Evolutionary conservation across 2,888 invertebrate genomes (phyloP), one percentile per base, ranked within the genome.

Genomic region (Ophioninae sp.): DNA sequence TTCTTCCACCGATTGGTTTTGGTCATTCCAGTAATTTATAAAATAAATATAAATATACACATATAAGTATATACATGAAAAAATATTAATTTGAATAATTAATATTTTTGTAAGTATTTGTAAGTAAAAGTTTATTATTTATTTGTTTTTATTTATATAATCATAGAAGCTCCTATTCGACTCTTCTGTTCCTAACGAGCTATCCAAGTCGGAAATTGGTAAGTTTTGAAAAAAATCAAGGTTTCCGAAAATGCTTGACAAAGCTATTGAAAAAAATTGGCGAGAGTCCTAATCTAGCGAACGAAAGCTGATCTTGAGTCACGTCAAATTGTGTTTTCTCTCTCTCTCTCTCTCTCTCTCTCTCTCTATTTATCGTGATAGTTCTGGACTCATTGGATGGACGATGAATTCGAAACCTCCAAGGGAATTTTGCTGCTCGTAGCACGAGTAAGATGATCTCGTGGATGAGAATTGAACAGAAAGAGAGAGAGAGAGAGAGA

Each of bases 401-500:
- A 73, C 77, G 77, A 81, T 73, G 77, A 81, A 79, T 75, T 82
- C 59, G 70, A 78, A 70, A 69, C 75, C 68, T 76, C 44, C 39
- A 77, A 70, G 78, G 75, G 62, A 76, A 56, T 30, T 75, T 81
- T 20, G 56, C 69, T 61, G 70, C 56, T 83, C 20, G 68, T 57
- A 72, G 76, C 77, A 78, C 57, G 76, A 76, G 83, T 83, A 79
- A 81, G 65, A 74, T 79, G 81, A 81, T 85, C 76, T 73, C 37
- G 50, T 7, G 44, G 82, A 85, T 85, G 82, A 83, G 76, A 65
- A 80, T 80, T 83, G 83, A 81, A 79, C 83, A 62, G 68, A 85
- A 83, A 73, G 79, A 82, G 62, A 23, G 90, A 88, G 90, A 91
- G 91, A 90, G 90, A 88, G 82, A 81, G 80, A 79, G 44, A 41